Conservation (phyloP, 2,888 invertebrate genomes). For the Sepioteuthis lessoniana region DNA sequence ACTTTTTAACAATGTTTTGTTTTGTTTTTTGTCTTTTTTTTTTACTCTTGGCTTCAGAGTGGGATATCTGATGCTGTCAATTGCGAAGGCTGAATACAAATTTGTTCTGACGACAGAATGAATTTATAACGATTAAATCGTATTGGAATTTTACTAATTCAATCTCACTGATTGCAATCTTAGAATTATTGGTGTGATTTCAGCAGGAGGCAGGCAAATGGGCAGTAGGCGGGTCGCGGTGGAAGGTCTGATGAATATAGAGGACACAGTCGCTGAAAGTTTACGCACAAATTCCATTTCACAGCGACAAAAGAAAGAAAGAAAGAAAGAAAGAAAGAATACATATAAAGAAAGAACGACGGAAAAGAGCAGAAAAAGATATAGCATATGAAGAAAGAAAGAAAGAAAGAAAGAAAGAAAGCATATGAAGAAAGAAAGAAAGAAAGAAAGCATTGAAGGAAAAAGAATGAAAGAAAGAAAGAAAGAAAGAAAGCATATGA, state of each 20-base stretch:
- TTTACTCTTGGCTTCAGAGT: neutral
- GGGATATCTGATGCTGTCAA: neutral
- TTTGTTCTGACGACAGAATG: neutral
- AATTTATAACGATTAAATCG: conserved; percentile 11
- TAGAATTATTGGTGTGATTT: neutral
- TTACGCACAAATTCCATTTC: neutral
- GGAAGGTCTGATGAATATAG: neutral
- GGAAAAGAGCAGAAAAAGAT: too few species aligned
- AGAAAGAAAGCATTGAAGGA: too few species aligned
- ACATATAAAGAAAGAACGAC: too few species aligned
- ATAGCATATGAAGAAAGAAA: too few species aligned
- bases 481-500: too few species aligned
- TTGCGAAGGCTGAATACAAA: neutral
- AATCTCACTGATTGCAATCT: neutral
- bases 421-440: too few species aligned
- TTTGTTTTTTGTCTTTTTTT: neutral
- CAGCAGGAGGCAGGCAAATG: neutral
- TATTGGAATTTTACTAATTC: neutral
- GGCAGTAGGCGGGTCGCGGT: neutral
- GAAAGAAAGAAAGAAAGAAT: too few species aligned
- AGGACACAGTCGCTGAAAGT: neutral
- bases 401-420: too few species aligned
- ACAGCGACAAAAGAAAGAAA: neutral
- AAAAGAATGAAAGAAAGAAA: too few species aligned
- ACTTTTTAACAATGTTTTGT: neutral